Evolutionary conservation across 2,113 vertebrate species (phyloP).

Genomic region (Himantopus leucocephalus): DNA sequence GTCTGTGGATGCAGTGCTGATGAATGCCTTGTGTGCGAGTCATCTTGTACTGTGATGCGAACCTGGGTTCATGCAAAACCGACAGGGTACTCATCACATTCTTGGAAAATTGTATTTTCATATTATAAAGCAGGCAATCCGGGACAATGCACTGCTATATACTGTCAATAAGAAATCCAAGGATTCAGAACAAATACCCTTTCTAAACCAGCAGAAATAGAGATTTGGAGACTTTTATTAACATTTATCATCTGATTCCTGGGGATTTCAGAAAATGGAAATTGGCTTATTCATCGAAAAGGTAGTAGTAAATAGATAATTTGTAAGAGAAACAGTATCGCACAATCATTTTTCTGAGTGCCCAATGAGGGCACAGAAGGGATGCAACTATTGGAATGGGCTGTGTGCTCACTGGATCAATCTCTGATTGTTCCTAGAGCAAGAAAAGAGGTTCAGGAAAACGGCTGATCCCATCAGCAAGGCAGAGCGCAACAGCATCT

Average conservation of each 20-base stretch:
- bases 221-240: neutral
- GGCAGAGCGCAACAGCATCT: neutral
- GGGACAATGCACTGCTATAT: neutral
- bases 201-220: neutral
- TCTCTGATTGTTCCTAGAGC: neutral
- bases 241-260: neutral
- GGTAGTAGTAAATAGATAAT: neutral
- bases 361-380: neutral
- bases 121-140: neutral
- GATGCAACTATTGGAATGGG: neutral
- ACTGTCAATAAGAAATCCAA: neutral
- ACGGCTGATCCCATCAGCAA: neutral
- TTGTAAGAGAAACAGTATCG: neutral
- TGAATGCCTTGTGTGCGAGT: neutral
- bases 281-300: neutral
- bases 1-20: neutral
- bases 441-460: neutral
- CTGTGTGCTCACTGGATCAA: neutral
- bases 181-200: neutral
- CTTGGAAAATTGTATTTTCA: neutral
- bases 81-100: neutral
- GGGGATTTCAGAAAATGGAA: neutral
- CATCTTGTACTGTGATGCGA: neutral
- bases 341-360: neutral
- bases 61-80: neutral